Conservation (phyloP, 2,113 vertebrate species). For the Platysteira castanea region DNA sequence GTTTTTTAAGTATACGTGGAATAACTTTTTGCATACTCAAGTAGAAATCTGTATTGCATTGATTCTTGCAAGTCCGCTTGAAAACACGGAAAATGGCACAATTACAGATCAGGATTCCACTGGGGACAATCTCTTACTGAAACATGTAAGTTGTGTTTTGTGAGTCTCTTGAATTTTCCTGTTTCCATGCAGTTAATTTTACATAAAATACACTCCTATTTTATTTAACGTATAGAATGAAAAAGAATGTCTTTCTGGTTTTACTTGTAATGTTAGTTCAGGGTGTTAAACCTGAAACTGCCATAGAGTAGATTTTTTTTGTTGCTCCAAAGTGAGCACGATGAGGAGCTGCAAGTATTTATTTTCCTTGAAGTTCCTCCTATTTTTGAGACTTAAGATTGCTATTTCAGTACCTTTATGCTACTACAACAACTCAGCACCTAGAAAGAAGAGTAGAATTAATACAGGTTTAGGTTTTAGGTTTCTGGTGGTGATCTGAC, state of each 20-base stretch:
- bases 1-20: slow-evolving; percentile 99
- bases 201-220: neutral
- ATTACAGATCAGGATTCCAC: slow-evolving; percentile 76
- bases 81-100: slow-evolving; percentile 76
- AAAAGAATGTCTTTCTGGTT: neutral
- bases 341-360: neutral
- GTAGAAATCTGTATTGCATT: slow-evolving; percentile 97
- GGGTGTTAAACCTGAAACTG: neutral
- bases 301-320: neutral
- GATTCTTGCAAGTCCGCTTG: slow-evolving; percentile 94
- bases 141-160: slow-evolving; percentile 81
- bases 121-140: slow-evolving; percentile 87
- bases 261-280: neutral
- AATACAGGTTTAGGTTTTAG: neutral
- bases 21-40: slow-evolving; percentile 97
- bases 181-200: neutral
- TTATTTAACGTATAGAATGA: neutral
- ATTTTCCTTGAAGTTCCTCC: neutral
- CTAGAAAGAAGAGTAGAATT: neutral
- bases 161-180: neutral
- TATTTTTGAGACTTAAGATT: neutral
- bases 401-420: neutral
- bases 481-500: neutral
- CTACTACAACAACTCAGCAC: neutral
- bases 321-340: neutral